Percentiles rank a stretch among this genome's conserved stretches.
Conservation (phyloP, 2,888 invertebrate genomes). For the Caenorhabditis sp. region DNA sequence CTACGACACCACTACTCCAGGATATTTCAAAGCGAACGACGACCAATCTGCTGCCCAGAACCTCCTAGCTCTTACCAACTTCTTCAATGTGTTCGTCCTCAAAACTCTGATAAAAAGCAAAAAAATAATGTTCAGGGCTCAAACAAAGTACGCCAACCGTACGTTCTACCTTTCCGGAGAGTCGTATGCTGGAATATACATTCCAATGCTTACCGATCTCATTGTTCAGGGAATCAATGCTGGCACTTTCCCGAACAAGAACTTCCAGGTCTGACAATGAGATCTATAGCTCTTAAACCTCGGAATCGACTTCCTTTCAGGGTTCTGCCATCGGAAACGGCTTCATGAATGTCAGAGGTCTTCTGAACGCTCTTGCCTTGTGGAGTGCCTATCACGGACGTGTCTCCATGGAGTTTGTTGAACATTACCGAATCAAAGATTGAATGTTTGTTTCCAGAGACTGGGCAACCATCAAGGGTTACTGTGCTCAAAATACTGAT, state of each 20-base stretch:
- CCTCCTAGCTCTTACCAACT: slow-evolving; percentile 84
- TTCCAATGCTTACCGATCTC: slow-evolving; percentile 84
- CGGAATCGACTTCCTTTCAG: background rate
- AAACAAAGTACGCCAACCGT: slow-evolving; percentile 83
- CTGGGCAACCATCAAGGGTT: slow-evolving; percentile 68
- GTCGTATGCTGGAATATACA: slow-evolving; percentile 85
- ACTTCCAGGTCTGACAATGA: slow-evolving; percentile 61
- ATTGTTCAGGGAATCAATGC: slow-evolving; percentile 79
- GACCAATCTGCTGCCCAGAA: slow-evolving; percentile 83
- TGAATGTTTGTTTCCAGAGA: slow-evolving; percentile 58
- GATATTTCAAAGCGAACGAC: slow-evolving; percentile 70
- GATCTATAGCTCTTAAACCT: background rate
- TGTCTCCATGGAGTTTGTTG: slow-evolving; percentile 73
- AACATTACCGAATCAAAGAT: background rate
- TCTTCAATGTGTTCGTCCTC: slow-evolving; percentile 81
- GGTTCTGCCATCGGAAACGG: slow-evolving; percentile 83
- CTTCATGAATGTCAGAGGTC: slow-evolving; percentile 77
- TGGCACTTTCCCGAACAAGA: slow-evolving; percentile 71
- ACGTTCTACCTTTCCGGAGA: slow-evolving; percentile 85
- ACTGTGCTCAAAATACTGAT: slow-evolving; percentile 59
- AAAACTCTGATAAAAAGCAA: background rate
- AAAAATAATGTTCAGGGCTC: slow-evolving; percentile 68
- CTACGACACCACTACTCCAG: slow-evolving; percentile 71
- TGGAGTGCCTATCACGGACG: slow-evolving; percentile 80
- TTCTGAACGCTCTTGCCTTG: slow-evolving; percentile 77